A percentile compares a stretch with the other conserved stretches of the same genome.
Evolutionary conservation across 2,888 invertebrate genomes (phyloP).

Genomic region (Lysandra coridon): DNA sequence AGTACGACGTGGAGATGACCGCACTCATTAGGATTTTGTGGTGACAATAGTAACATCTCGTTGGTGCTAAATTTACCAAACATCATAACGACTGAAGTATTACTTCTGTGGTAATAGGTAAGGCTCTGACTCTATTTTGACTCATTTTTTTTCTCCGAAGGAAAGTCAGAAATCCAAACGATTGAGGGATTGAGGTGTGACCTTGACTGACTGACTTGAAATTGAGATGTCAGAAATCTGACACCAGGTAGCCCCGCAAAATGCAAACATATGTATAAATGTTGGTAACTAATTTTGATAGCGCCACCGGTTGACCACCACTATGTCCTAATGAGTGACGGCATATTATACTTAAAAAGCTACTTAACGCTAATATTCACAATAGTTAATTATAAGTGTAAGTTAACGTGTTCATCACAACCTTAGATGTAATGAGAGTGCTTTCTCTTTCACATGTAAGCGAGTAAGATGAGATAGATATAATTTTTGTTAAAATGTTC

Average conservation of each 20-base stretch:
- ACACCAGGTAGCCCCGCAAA: not conserved
- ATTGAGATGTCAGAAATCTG: not conserved
- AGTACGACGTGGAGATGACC: not conserved
- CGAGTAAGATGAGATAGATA: not conserved
- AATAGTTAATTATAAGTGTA: not conserved
- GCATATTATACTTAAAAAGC: not conserved
- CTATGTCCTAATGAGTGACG: not conserved
- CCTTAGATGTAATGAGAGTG: not conserved
- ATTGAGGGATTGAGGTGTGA: not conserved
- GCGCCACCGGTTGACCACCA: not conserved
- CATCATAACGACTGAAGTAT: not conserved
- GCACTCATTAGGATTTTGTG: not conserved
- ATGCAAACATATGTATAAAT: no score
- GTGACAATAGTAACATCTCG: not conserved
- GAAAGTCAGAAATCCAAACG: no score
- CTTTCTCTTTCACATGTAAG: not conserved
- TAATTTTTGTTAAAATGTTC: not conserved
- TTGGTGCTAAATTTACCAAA: not conserved
- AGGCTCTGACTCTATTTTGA: not conserved
- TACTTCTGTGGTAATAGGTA: not conserved
- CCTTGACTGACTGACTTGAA: not conserved
- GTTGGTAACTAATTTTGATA: no score
- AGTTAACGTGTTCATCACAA: conserved; percentile 8
- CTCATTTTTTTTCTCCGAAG: not conserved
- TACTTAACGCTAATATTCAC: not conserved